A percentile compares a stretch with the other conserved stretches of the same genome.
Conservation (phyloP, 2,797 vertebrate genomes). For the Sparidentex hasta region DNA sequence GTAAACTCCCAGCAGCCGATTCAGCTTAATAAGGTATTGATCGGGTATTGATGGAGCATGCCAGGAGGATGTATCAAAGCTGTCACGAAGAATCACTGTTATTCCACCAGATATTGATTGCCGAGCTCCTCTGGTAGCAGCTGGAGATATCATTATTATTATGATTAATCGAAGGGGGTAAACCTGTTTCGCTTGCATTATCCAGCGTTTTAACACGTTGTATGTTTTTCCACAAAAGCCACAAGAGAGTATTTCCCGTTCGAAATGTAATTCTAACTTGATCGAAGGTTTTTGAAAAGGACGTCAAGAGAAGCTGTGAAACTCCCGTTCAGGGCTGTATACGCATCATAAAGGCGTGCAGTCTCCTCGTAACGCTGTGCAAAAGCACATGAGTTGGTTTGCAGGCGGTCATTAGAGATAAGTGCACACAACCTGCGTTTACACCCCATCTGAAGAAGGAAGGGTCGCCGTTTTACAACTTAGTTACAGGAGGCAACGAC, state of each 20-base stretch:
- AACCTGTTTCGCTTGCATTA: conserved; percentile 25
- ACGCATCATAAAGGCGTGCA: neutral
- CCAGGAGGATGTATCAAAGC: conserved; percentile 25
- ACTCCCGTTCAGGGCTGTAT: neutral
- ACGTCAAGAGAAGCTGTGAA: neutral
- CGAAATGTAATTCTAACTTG: neutral
- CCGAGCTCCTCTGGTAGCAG: neutral
- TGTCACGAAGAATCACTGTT: conserved; percentile 48
- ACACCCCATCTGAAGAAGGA: neutral
- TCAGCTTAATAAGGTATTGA: conserved; percentile 56
- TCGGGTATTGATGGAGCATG: conserved; percentile 29
- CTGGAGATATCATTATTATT: conserved; percentile 33
- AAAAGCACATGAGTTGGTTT: conserved; percentile 1
- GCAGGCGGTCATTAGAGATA: neutral
- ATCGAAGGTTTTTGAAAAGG: neutral
- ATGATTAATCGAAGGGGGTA: conserved; percentile 41
- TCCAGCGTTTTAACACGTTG: neutral
- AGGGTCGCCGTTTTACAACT: conserved; percentile 8
- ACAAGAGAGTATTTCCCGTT: neutral
- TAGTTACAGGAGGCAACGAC: neutral
- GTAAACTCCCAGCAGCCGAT: conserved; percentile 25
- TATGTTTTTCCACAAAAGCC: neutral
- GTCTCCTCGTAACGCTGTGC: neutral
- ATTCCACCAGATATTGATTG: conserved; percentile 45
- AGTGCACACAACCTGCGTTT: conserved; percentile 4